Base-by-base conservation (phyloP, 2,113 vertebrate genomes). In the Gymnocephalus cernua region DNA sequence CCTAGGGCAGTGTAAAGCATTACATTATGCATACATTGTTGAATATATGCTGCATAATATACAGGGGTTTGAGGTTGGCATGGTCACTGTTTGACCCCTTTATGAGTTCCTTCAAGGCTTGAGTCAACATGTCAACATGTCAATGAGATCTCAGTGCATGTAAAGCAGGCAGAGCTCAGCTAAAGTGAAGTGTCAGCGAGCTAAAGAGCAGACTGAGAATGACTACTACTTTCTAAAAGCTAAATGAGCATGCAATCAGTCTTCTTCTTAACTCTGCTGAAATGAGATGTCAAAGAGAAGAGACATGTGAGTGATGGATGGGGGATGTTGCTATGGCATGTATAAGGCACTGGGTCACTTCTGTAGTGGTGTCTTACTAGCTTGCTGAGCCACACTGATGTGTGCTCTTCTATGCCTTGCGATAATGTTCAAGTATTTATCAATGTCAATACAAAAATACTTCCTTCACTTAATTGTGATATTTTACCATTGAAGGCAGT, bases 81-180 rank as follows among this genome's bases (percentile, higher is more conserved):
- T 73, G 63, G 51, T 44, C 45, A 78, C 70, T 68, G 80, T 82
- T 58, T 79, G 76, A 79, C 69, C 80, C 59, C 25, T 84, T 64
- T 74, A 62, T 57, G 63, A 80, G 75, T 78, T 67, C 77, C 79
- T 81, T 75, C 58, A 58, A 77, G 72, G 80, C 77, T 77, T 27
- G 29, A 83, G 80, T 86, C 78, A 82, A 85, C 76, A 74, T 73
- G 80, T 86, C 78, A 82, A 85, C 76, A 74, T 73, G 72, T 74
- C 85, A 58, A 81, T 47, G 81, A 77, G 64, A 85, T 50, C 2
- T 7, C 51, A 59, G 77, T 18, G 53, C 74, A 86, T 86, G 32
- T 47, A 45, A 77, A 72, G 59, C 72, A 64, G 71, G 57, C 62
- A 35, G 69, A 47, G 78, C 62, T 79, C 72, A 53, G 78, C 54